Conservation (phyloP, 1,140 invertebrate genomes). For the Dendroctonus valens region DNA sequence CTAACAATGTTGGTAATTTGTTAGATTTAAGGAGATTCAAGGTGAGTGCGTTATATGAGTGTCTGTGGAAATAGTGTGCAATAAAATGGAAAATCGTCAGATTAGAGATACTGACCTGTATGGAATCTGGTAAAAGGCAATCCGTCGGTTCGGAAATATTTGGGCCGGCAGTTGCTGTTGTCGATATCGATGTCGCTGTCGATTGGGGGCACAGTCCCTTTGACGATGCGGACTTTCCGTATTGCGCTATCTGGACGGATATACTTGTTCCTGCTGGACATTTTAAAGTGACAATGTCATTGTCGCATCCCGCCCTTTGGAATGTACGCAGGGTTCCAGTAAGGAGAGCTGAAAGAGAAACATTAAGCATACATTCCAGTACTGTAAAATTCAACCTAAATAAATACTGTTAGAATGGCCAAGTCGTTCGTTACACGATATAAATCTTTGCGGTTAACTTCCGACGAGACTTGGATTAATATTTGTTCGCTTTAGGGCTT, state of each 20-base stretch:
- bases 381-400: too few species aligned
- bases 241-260: conserved; percentile 78
- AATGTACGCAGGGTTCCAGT: conserved; percentile 85
- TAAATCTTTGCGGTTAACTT: too few species aligned
- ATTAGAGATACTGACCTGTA: conserved; percentile 56
- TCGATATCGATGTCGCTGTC: conserved; percentile 45
- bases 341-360: conserved; percentile 67
- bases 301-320: conserved; percentile 83
- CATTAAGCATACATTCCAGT: not conserved
- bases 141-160: conserved; percentile 49
- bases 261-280: conserved; percentile 86
- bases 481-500: too few species aligned
- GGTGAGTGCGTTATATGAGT: too few species aligned
- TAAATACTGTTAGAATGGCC: too few species aligned
- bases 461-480: too few species aligned
- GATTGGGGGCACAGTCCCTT: conserved; percentile 51
- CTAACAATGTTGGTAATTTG: too few species aligned
- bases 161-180: conserved; percentile 32
- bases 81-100: not conserved
- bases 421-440: too few species aligned
- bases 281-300: conserved; percentile 75
- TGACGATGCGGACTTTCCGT: conserved; percentile 55
- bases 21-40: too few species aligned
- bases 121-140: conserved; percentile 55
- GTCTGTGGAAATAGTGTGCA: too few species aligned